Base-by-base conservation (phyloP, 2,113 vertebrate species). In the Callocephalon fimbriatum region DNA sequence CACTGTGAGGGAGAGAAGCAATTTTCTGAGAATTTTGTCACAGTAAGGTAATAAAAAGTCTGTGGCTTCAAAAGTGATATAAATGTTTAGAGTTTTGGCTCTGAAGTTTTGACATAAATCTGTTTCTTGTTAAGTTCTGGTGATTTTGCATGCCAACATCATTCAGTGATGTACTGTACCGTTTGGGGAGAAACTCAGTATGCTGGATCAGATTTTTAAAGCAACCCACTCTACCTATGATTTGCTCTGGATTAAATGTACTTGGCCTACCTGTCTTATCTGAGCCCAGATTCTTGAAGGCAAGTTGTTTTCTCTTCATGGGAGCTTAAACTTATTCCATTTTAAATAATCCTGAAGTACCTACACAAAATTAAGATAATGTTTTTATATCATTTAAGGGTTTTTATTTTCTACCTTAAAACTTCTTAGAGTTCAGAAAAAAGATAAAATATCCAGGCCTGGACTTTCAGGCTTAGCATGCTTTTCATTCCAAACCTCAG, bases 391-490 rank as follows among this genome's bases (percentile, higher is more conserved):
- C 0, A 4, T 35, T 67, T 66, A 44, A 19, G 10, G 38, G 5
- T 44, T 94, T 76, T 38, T 80, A 31, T 74, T 88, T 78, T 45
- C 18, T 47, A 11, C 78, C 85, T 91, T 48, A 53, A 82, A 72
- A 14, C 2, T 23, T 59, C 45, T 51, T 26, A 59, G 2, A 51
- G 7, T 50, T 74, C 32, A 7, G 13, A 3, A 19, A 3, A 3
- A 54, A 35, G 51, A 67, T 23, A 58, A 76, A 86, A 42, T 35
- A 37, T 15, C 12, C 7, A 59, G 6, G 11, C 14, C 42, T 67
- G 29, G 31, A 48, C 8, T 66, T 66, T 35, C 16, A 13, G 23
- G 12, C 71, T 90, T 44, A 58, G 2, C 6, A 32, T 13, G 4
- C 19, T 27, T 63, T 90, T 90, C 56, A 62, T 73, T 48, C 10